Evolutionary conservation across 2,797 vertebrate genomes (phyloP), one percentile per base, ranked within the genome.

Genomic region (Enteromius trimaculatus): DNA sequence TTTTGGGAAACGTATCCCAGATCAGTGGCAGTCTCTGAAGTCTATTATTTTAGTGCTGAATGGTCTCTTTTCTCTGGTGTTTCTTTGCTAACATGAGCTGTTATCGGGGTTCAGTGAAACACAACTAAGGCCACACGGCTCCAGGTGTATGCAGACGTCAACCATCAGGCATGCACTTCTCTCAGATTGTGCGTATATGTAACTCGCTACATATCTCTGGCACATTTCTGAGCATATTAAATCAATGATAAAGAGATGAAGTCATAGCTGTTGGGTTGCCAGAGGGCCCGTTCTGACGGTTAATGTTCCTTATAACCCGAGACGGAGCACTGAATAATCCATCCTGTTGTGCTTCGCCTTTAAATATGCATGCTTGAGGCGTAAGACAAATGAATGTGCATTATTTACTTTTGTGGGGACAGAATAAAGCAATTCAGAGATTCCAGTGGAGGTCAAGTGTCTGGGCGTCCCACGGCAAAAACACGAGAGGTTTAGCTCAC

Each of bases 61-160:
- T 92, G 90, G 21, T 71, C 42, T 77, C 37, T 69, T 75, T 58
- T 80, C 21, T 19, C 62, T 76, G 70, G 74, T 74, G 69, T 84
- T 72, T 69, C 62, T 9, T 62, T 51, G 89, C 92, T 93, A 88
- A 87, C 90, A 90, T 85, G 86, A 69, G 71, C 7, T 55, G 55
- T 81, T 81, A 6, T 70, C 19, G 6, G 31, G 47, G 53, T 53
- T 58, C 29, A 77, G 79, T 84, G 88, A 92, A 94, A 90, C 86
- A 89, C 68, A 86, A 91, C 86, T 89, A 79, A 85, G 79, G 87
- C 76, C 76, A 81, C 86, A 58, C 72, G 8, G 19, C 47, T 90
- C 84, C 92, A 92, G 91, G 94, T 93, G 92, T 88, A 89, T 77
- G 74, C 55, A 86, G 76, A 87, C 85, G 82, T 94, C 89, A 93